phyloP scores from a whole-genome alignment of 2,113 vertebrate species.

The human (Homo sapiens) region DNA sequence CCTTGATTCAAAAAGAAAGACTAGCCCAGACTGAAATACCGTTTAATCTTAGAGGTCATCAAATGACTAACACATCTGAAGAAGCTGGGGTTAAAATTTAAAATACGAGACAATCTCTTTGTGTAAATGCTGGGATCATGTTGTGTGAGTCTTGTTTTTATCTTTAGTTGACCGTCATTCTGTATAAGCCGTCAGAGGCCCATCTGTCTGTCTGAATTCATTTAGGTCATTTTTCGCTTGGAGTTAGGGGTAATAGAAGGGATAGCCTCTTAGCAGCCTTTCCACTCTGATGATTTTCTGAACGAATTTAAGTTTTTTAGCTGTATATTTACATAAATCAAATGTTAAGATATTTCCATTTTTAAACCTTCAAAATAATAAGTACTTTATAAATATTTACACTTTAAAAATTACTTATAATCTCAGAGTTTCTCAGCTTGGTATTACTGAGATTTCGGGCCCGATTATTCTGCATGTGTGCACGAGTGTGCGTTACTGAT shows the following conservation, averaged over 20 bases:
- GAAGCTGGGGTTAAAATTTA: not conserved
- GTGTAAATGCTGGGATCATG: not conserved
- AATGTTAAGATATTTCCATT: slow-evolving; percentile 2
- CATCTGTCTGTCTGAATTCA: slow-evolving; percentile 43
- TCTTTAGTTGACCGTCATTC: not conserved
- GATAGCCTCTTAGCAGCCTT: not conserved
- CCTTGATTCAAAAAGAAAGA: slow-evolving; percentile 22
- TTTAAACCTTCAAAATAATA: not conserved
- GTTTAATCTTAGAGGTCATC: slow-evolving; percentile 14
- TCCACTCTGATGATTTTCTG: not conserved
- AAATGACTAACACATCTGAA: slow-evolving; percentile 22
- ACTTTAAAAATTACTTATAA: not conserved
- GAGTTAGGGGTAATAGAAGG: not conserved
- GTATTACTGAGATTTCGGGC: not conserved
- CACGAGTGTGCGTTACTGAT: not conserved
- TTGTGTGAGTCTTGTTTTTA: not conserved
- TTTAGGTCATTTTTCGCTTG: not conserved
- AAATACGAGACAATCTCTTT: not conserved
- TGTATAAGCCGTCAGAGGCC: not conserved
- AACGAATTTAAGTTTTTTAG: not conserved
- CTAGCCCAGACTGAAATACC: not conserved
- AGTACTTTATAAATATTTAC: not conserved
- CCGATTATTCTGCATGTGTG: not conserved
- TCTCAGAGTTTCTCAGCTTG: not conserved
- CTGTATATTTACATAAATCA: not conserved